A percentile compares a stretch with the other conserved stretches of the same genome.
These are phyloP conservation scores for Eilema griseolum DNA, from an alignment of 2,888 invertebrate genomes.

Conservation along the genomic window DNA sequence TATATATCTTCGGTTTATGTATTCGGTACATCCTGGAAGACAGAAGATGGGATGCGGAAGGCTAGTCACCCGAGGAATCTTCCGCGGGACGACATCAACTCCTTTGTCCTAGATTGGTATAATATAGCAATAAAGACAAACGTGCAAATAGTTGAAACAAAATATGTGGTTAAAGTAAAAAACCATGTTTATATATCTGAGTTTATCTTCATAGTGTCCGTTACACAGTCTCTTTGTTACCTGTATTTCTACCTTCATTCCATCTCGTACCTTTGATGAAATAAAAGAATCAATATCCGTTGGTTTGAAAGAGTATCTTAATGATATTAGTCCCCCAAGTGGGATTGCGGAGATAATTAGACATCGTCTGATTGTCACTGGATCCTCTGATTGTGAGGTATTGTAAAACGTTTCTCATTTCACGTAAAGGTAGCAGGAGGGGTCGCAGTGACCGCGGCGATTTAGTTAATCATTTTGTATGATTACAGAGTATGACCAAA, in stretches of 20 bases:
- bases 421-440: constrained; percentile 38
- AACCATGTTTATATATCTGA: too few species aligned
- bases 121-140: too few species aligned
- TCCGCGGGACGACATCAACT: too few species aligned
- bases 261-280: not conserved
- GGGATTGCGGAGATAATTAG: constrained; percentile 40
- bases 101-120: too few species aligned
- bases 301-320: constrained; percentile 22
- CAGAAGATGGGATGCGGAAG: too few species aligned
- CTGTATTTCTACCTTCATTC: not conserved
- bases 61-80: too few species aligned
- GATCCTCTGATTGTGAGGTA: constrained; percentile 44
- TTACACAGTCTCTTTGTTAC: not conserved
- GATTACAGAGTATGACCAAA: not conserved
- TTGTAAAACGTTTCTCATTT: constrained; percentile 48
- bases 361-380: constrained; percentile 42
- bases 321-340: constrained; percentile 18
- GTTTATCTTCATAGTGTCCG: too few species aligned
- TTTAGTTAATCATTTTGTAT: not conserved
- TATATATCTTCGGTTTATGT: too few species aligned
- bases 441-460: constrained; percentile 18
- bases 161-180: too few species aligned
- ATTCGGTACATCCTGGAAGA: too few species aligned
- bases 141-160: too few species aligned
- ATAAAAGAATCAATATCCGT: constrained; percentile 3